Evolutionary conservation across 2,888 invertebrate species (phyloP).

Genomic region (Dichetophora obliterata): DNA sequence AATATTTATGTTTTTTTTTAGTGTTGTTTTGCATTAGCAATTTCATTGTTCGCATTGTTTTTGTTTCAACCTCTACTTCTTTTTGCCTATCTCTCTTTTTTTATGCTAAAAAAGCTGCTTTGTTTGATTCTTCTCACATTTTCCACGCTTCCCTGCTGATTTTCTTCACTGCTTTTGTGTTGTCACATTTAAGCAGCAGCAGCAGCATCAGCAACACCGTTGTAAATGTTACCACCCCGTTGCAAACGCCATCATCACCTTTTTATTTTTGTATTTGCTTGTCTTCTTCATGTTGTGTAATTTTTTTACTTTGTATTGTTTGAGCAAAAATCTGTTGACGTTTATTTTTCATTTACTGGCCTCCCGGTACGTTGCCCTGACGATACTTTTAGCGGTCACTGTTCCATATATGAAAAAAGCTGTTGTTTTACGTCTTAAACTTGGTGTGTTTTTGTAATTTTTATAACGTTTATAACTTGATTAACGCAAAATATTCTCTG

Average conservation of each 20-base stretch:
- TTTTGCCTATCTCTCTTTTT: background rate
- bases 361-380: conserved; percentile 14
- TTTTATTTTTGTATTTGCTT: background rate
- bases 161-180: background rate
- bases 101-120: background rate
- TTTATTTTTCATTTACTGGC: conserved; percentile 6
- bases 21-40: background rate
- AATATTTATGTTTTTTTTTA: background rate
- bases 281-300: background rate
- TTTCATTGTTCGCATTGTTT: background rate
- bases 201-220: too few relatives aligned
- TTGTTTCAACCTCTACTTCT: background rate
- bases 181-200: background rate
- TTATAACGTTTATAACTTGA: background rate
- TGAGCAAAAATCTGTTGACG: conserved; percentile 9
- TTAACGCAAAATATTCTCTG: too few relatives aligned
- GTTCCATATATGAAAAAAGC: background rate
- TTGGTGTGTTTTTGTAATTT: background rate
- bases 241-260: background rate
- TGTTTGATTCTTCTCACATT: background rate
- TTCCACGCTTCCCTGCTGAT: background rate
- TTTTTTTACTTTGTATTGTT: background rate
- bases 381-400: conserved; percentile 20
- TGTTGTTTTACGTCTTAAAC: background rate
- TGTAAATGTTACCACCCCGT: background rate